Base-by-base conservation (phyloP, 1,140 invertebrate genomes). In the Melanaphis sacchari region DNA sequence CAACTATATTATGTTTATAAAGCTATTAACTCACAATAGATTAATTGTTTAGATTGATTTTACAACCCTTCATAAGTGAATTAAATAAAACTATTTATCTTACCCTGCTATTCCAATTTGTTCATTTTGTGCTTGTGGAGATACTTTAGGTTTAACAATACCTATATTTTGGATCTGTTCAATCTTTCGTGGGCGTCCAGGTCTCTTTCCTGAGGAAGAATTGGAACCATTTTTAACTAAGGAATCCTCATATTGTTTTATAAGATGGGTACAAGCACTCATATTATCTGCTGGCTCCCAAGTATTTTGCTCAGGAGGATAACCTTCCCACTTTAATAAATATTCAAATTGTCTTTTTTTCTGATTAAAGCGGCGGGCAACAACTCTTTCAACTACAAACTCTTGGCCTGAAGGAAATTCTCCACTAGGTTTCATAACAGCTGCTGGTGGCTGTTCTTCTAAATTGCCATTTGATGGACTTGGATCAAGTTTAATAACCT, bases 321-420 rank as follows among this genome's bases (percentile, higher is more conserved):
- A 97, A 93, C 97, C 97, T 95, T 98, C 97, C 97, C 97, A 98
- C 95, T 98, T 98, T 26, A 98, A 96, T 94, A 98, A 95, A 95
- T 98, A 98, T 95, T 98, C 97, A 94, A 97, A 97, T 93, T 96
- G 96, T 94, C 97, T 97, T 93, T 96, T 97, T 84, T 97, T 96
- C 11, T 97, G 97, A 95, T 98, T 98, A 94, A 97, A 97, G 31
- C 97, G 96, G 95, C 98, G 97, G 22, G 97, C 97, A 54, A 98
- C 96, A 94, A 98, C 98, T 95, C 97, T 97, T 94, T 98, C 97
- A 8, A 98, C 97, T 9, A 96, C 95, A 94, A 96, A 97, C 94
- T 97, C 97, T 93, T 96, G 96, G 8, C 91, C 91, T 31, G 81
- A 93, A 84, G 81, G 81, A 93, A 93, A 84, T 18, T 93, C 36